Percentiles rank a stretch among this genome's conserved stretches.
phyloP scores from a whole-genome alignment of 1,140 invertebrate species.

The Atta cephalotes region DNA sequence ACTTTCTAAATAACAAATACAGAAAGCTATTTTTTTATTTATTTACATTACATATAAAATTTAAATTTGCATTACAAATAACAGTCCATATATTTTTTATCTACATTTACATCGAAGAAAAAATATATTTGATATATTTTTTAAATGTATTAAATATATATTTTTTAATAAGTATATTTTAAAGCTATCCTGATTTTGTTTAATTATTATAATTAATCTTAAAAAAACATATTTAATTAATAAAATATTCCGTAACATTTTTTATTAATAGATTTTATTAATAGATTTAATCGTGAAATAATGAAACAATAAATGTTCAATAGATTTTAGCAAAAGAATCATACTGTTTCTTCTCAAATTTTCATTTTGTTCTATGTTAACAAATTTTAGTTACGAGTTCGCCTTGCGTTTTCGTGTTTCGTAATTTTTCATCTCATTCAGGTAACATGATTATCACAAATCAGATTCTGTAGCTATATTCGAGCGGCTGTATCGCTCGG shows the following conservation, averaged over 20 bases:
- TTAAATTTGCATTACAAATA: too few species aligned
- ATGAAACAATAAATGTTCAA: slow-evolving; percentile 5
- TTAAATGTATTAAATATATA: too few species aligned
- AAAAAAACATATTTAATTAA: background rate
- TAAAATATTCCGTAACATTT: background rate
- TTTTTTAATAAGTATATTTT: background rate
- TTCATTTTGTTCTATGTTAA: background rate
- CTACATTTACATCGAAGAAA: too few species aligned
- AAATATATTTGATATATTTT: too few species aligned
- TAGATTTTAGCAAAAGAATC: background rate
- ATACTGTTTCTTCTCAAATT: background rate
- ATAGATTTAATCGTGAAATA: background rate
- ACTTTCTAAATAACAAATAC: background rate
- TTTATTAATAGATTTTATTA: background rate
- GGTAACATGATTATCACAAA: slow-evolving; percentile 18
- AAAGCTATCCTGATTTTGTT: background rate
- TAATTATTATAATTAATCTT: background rate
- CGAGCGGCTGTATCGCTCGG: slow-evolving; percentile 25
- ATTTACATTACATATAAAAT: too few species aligned
- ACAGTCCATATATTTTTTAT: too few species aligned
- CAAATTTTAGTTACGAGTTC: background rate
- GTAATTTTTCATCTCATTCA: too few species aligned
- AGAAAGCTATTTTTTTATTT: slow-evolving; percentile 3
- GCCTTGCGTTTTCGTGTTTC: background rate
- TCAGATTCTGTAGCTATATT: slow-evolving; percentile 19